Evolutionary conservation across 2,888 invertebrate species (phyloP).

Genomic region (Scelioninae gen. 2): DNA sequence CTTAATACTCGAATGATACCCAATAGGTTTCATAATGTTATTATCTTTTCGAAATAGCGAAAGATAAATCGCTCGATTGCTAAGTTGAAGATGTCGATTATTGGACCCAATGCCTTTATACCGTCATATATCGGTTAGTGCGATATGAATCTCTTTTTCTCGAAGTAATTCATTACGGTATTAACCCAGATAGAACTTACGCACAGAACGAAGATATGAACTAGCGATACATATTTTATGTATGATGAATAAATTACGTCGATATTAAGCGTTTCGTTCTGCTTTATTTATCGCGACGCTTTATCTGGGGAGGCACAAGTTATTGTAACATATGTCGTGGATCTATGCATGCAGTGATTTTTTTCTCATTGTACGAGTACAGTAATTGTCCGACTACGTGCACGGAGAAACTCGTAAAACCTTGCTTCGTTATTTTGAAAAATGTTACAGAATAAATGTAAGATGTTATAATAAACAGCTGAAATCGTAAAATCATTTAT

Average conservation of each 20-base stretch:
- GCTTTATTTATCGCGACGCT: slow-evolving; percentile 39
- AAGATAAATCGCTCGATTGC: slow-evolving; percentile 55
- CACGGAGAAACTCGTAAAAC: slow-evolving; percentile 1
- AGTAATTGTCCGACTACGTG: slow-evolving; percentile 5
- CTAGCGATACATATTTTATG: slow-evolving; percentile 34
- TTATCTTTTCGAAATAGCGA: slow-evolving; percentile 55
- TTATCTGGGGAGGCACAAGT: slow-evolving; percentile 45
- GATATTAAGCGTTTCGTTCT: slow-evolving; percentile 31
- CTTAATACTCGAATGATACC: slow-evolving; percentile 54
- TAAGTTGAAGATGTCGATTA: slow-evolving; percentile 58
- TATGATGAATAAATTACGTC: slow-evolving; percentile 36
- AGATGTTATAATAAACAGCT: not conserved
- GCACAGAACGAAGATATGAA: slow-evolving; percentile 42
- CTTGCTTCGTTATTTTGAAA: slow-evolving; percentile 1
- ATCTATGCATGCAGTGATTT: slow-evolving; percentile 16
- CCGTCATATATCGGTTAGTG: slow-evolving; percentile 40
- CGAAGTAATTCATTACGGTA: slow-evolving; percentile 52
- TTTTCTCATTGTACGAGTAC: slow-evolving; percentile 6
- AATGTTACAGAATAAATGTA: not conserved
- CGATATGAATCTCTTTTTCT: slow-evolving; percentile 58
- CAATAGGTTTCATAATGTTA: slow-evolving; percentile 56
- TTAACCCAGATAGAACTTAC: slow-evolving; percentile 55
- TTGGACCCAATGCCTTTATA: slow-evolving; percentile 43
- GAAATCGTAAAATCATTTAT: not conserved
- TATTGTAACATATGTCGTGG: slow-evolving; percentile 33